Evolutionary conservation across 2,113 vertebrate species (phyloP), one percentile per base, ranked within the genome.

Genomic region (Entelurus aequoreus): DNA sequence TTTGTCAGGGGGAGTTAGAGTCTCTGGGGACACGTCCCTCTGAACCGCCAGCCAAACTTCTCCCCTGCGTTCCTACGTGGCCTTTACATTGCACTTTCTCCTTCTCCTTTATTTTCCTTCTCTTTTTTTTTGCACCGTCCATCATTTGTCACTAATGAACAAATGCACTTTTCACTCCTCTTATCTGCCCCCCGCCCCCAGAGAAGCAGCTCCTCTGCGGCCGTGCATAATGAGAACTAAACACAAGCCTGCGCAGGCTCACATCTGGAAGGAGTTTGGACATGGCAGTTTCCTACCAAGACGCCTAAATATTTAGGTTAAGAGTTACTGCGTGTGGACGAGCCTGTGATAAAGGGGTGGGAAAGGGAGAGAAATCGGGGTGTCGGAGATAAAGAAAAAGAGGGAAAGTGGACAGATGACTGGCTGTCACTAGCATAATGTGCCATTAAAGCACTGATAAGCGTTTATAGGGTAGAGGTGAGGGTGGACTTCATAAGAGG

Each of bases 251-350:
- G 85, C 62, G 68, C 83, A 84, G 78, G 80, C 86, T 84, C 87
- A 91, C 91, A 92, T 92, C 91, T 92, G 91, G 91, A 92, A 92
- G 78, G 79, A 86, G 89, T 92, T 92, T 91, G 79, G 90, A 88
- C 85, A 92, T 90, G 78, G 90, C 90, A 89, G 90, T 90, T 90
- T 91, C 90, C 91, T 90, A 91, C 91, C 88, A 90, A 76, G 88
- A 88, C 86, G 81, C 85, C 90, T 91, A 91, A 91, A 92, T 92
- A 91, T 92, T 92, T 91, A 91, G 89, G 90, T 92, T 91, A 84
- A 89, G 89, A 90, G 90, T 92, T 89, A 89, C 88, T 90, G 87
- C 82, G 79, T 89, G 89, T 90, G 89, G 90, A 92, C 89, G 89
- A 90, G 88, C 88, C 84, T 83, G 77, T 84, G 85, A 89, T 80